Percentiles rank a stretch among this genome's conserved stretches.
Conservation (phyloP, 1,140 invertebrate genomes). For the Colletes gigas region DNA sequence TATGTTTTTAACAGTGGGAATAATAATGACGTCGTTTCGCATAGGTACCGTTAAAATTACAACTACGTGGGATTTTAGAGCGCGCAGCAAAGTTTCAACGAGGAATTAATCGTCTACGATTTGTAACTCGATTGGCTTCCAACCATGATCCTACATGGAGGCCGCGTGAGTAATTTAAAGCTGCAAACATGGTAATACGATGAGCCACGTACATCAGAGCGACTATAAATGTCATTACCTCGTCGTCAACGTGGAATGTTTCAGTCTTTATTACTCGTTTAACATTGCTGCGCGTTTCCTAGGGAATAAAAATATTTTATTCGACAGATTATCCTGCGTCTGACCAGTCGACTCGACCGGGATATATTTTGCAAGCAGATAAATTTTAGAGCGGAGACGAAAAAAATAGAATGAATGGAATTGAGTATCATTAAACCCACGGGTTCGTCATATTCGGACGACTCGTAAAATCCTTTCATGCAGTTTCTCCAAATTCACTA, state of each 20-base stretch:
- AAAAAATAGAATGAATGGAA: not conserved
- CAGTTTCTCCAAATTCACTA: slow-evolving; percentile 43
- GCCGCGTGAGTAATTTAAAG: slow-evolving; percentile 17
- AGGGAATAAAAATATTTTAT: slow-evolving; percentile 62
- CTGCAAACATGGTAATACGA: slow-evolving; percentile 5
- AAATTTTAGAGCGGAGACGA: slow-evolving; percentile 10
- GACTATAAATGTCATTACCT: not conserved
- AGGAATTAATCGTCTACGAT: slow-evolving; percentile 39
- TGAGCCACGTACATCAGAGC: not conserved
- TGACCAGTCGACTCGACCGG: not conserved
- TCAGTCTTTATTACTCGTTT: not conserved
- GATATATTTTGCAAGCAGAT: not conserved
- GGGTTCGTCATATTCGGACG: slow-evolving; percentile 51
- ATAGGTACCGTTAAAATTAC: not conserved
- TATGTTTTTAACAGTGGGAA: not conserved
- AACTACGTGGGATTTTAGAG: slow-evolving; percentile 8
- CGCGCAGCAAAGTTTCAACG: slow-evolving; percentile 9
- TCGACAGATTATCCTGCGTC: slow-evolving; percentile 7
- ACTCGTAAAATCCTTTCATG: slow-evolving; percentile 40
- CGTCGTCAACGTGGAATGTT: not conserved
- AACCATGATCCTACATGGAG: not conserved
- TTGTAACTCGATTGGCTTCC: slow-evolving; percentile 17
- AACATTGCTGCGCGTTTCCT: slow-evolving; percentile 37
- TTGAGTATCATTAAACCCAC: slow-evolving; percentile 50
- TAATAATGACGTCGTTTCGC: not conserved